Base-by-base conservation (phyloP, 2,797 vertebrate genomes). In the Clarias pachynema region DNA sequence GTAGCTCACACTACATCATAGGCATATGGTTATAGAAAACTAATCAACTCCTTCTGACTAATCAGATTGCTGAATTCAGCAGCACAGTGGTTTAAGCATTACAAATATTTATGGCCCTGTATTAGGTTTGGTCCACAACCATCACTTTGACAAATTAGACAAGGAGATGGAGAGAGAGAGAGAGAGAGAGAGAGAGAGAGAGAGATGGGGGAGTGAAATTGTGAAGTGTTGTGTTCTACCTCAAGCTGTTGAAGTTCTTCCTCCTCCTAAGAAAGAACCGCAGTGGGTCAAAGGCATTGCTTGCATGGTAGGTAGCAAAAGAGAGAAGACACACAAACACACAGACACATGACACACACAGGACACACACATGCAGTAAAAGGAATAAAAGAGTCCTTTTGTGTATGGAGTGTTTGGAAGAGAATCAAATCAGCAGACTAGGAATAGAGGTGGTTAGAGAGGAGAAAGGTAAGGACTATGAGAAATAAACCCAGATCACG, bases 201-300 rank as follows among this genome's bases (percentile, higher is more conserved):
- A 12, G 3, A 44, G 24, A 73, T 5, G 44, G 8, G n/a, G 0
- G 37, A 37, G 9, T 10, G 10, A 49, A 49, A 49, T 49, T 12
- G 2, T 49, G 44, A 44, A 74, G 79, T 34, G 82, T 70, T 59
- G 88, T 24, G 86, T 91, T 95, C 92, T 96, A 96, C 95, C 96
- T 96, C 94, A 93, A 96, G 94, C 89, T 95, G 90, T 79, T 79
- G 94, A 59, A 96, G 94, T 88, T 96, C 95, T 91, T 96, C 95
- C 93, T 96, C 95, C 70, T 96, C 95, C 95, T 96, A 92, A 56
- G 75, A 82, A 73, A 14, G 29, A 79, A 86, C 40, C 69, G 34
- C 65, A 93, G 87, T 85, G 84, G 90, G 92, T 90, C 88, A 85
- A 94, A 88, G 94, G 20, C 56, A 75, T 62, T 70, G 83, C 57